Base-by-base conservation (phyloP, 2,797 vertebrate genomes). In the Okamejei kenojei region DNA sequence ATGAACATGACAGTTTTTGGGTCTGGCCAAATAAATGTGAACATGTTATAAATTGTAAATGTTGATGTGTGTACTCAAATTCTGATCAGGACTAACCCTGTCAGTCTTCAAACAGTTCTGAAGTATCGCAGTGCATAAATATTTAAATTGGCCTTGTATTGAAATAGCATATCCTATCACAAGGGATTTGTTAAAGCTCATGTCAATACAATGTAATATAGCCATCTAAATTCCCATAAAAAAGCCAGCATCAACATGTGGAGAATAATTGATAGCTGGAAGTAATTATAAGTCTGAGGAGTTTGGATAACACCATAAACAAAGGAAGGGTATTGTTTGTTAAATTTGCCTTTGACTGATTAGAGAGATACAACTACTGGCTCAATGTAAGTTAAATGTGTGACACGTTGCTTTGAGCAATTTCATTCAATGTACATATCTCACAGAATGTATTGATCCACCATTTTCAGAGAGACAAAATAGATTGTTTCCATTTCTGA, bases 41-140 rank as follows among this genome's bases (percentile, higher is more conserved):
- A 92, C 26, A 5, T 74, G 65, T 92, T 76, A 92, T 92, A 92
- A 15, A 92, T 92, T 91, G 19, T 68, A 45, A 91, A 73, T 65
- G 35, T 91, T 3, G 8, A 74, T 92, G 76, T 76, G 45, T 74
- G 32, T 74, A 3, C 74, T 92, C 38, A 92, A 92, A 92, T 92
- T 29, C 71, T 92, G 26, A 6, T 73, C 1, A 21, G 38, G 11
- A 54, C 45, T 29, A 23, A 5, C 68, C 1, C 73, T 45, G 45
- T 29, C 23, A 54, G 58, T 38, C 38, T 74, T 23, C 26, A 71
- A 91, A 29, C 32, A 29, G 21, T 8, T 7, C 9, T n/a, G 23
- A 76, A 26, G 17, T 23, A 92, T 7, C 45, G 58, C 65, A 45
- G 71, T 13, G 23, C 38, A 76, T 92, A 92, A 74, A 92, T 92